Percentiles rank a stretch among this genome's conserved stretches.
Conservation (phyloP, 2,888 invertebrate genomes). For the Xestoiulus laeticollis region DNA sequence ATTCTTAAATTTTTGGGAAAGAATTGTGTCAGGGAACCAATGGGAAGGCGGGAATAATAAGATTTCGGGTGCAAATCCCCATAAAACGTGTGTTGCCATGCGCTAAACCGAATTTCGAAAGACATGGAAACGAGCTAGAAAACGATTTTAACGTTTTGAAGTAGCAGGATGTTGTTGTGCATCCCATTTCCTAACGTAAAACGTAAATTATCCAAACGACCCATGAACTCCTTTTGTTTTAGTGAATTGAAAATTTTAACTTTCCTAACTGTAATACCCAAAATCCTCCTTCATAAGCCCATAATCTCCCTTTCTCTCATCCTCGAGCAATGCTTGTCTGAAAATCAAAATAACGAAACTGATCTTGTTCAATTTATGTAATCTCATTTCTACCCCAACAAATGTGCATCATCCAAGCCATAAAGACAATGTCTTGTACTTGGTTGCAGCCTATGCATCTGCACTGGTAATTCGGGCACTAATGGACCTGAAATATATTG, state of each 20-base stretch:
- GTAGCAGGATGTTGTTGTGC: neutral
- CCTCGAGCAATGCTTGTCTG: neutral
- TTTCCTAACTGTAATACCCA: constrained; percentile 1
- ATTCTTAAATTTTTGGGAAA: neutral
- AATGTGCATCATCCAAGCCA: neutral
- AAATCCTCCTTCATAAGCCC: constrained; percentile 9
- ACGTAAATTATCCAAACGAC: constrained; percentile 1
- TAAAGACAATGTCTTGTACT: neutral
- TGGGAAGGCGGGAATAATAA: neutral
- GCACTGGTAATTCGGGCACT: neutral
- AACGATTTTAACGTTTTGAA: neutral
- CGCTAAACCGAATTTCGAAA: neutral
- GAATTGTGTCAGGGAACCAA: neutral
- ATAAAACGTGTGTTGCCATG: neutral
- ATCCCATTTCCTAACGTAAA: neutral
- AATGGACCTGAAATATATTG: neutral
- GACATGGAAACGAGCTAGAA: constrained; percentile 1
- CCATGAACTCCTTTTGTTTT: neutral
- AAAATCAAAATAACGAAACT: constrained; percentile 9
- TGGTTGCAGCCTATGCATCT: neutral
- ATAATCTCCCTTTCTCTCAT: constrained; percentile 9
- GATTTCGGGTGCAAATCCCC: constrained; percentile 1
- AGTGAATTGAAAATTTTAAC: constrained; percentile 1
- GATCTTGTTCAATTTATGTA: constrained; percentile 9
- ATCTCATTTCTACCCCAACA: neutral